Evolutionary conservation across 1,140 invertebrate species (phyloP).

Genomic region (Procambarus virginalis): DNA sequence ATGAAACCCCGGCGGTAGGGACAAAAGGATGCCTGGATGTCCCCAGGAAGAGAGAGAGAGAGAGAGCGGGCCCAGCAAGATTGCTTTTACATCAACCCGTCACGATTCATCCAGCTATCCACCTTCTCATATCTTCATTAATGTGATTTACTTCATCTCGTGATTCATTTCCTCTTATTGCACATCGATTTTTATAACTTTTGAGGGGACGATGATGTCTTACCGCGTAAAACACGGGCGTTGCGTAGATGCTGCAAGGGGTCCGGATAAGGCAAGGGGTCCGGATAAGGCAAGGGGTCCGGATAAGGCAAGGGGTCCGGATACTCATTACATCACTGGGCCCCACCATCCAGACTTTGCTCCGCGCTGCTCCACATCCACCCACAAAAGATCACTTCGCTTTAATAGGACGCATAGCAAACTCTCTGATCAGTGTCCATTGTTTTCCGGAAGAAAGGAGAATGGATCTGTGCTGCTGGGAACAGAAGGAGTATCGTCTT

Average conservation of each 20-base stretch:
- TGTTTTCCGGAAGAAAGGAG: conserved; percentile 38
- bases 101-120: not conserved
- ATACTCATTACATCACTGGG: not conserved
- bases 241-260: too few species aligned
- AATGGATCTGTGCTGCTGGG: conserved; percentile 51
- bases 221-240: too few species aligned
- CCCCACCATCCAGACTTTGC: not conserved
- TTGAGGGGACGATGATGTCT: not conserved
- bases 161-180: not conserved
- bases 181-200: not conserved
- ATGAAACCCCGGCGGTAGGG: conserved; percentile 35
- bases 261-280: too few species aligned
- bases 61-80: conserved; percentile 16
- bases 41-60: not conserved
- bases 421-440: conserved; percentile 55
- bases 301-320: not conserved
- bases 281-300: too few species aligned
- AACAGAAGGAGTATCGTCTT: conserved; percentile 58
- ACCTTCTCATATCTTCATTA: conserved; percentile 14
- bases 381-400: conserved; percentile 58
- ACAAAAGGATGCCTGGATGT: conserved; percentile 48
- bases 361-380: conserved; percentile 6
- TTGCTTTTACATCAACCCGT: conserved; percentile 52
- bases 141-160: not conserved
- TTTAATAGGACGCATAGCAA: conserved; percentile 57